Conservation (phyloP, 2,113 vertebrate genomes). For the Ascaphus truei region DNA sequence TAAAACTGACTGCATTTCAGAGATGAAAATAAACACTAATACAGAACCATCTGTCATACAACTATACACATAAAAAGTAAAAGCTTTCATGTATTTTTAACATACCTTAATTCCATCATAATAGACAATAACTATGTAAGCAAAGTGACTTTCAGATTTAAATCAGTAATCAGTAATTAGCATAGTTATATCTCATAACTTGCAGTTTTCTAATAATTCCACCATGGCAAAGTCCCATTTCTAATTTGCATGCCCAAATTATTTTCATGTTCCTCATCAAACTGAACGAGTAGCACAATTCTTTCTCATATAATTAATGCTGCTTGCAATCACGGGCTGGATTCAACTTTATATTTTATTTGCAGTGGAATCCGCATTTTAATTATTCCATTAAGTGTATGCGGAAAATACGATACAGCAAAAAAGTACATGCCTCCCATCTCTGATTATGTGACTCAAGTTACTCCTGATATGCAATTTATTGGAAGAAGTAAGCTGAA, state of each 20-base stretch:
- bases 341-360: conserved; percentile 76
- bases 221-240: conserved; percentile 52
- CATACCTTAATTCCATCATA: neutral
- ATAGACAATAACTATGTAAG: neutral
- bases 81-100: neutral
- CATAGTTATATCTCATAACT: conserved; percentile 44
- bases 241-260: conserved; percentile 81
- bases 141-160: conserved; percentile 34
- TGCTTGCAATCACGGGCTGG: conserved; percentile 69
- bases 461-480: conserved; percentile 80
- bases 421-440: conserved; percentile 72
- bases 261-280: conserved; percentile 76
- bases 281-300: conserved; percentile 72
- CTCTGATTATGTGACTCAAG: conserved; percentile 80
- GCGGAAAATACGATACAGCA: conserved; percentile 70
- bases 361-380: conserved; percentile 74
- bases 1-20: neutral
- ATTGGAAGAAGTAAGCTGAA: conserved; percentile 50
- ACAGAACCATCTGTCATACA: neutral
- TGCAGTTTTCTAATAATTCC: conserved; percentile 47
- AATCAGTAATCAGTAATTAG: conserved; percentile 54
- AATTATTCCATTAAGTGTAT: conserved; percentile 83
- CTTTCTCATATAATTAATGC: conserved; percentile 79
- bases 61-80: neutral
- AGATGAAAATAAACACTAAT: neutral